Conservation (phyloP, 1,140 invertebrate genomes). For the Bombus confusus region DNA sequence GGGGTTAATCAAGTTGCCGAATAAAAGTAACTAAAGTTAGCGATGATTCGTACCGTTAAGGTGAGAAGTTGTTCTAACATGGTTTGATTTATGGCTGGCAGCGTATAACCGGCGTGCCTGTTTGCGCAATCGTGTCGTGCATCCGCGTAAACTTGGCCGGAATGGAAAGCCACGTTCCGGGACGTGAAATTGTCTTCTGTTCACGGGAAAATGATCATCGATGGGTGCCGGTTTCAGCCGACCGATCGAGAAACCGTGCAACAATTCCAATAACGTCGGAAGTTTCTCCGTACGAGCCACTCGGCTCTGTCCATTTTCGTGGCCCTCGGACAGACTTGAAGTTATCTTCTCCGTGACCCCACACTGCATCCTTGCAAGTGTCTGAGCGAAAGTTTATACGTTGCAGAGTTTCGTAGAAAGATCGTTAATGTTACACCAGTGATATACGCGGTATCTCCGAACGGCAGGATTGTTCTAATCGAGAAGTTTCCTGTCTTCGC, state of each 20-base stretch:
- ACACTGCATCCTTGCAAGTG: not conserved
- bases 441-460: too few relatives aligned
- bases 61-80: too few relatives aligned
- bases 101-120: conserved; percentile 53
- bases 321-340: conserved; percentile 32
- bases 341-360: not conserved
- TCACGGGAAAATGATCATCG: conserved; percentile 57
- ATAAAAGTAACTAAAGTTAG: too few relatives aligned
- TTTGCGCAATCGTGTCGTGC: conserved; percentile 44
- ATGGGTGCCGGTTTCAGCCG: conserved; percentile 25
- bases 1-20: too few relatives aligned
- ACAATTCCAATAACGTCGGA: conserved; percentile 52
- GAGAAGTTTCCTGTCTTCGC: too few relatives aligned
- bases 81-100: too few relatives aligned
- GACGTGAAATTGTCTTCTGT: conserved; percentile 58
- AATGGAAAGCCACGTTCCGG: conserved; percentile 28
- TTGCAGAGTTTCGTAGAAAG: not conserved
- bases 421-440: not conserved
- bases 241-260: not conserved
- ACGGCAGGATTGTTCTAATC: too few relatives aligned
- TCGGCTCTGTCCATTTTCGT: not conserved
- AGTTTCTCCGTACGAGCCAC: conserved; percentile 38
- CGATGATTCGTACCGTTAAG: too few relatives aligned
- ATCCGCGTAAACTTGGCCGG: conserved; percentile 48
- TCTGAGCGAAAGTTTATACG: not conserved